Evolutionary conservation across 2,113 vertebrate genomes (phyloP).

Genomic region (Paradoxurus hermaphroditus): DNA sequence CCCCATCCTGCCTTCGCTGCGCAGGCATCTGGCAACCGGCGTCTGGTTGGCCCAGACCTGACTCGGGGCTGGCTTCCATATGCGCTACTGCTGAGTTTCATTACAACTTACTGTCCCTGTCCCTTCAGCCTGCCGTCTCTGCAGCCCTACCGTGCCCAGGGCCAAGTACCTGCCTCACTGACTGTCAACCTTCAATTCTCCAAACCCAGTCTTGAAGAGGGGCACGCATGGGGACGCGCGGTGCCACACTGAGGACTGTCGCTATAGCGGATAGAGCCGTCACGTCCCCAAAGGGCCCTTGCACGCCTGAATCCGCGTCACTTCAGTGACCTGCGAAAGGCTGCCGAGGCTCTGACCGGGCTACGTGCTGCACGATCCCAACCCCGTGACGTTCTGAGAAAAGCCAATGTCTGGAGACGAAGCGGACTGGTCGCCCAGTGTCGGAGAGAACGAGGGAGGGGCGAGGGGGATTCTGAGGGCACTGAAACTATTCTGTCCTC

Average conservation of each 20-base stretch:
- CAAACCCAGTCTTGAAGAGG: neutral
- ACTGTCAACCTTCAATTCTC: neutral
- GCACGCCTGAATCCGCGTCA: neutral
- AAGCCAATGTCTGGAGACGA: neutral
- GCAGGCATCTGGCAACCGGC: accelerated
- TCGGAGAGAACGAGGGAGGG: neutral
- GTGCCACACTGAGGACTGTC: accelerated
- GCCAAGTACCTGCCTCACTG: neutral
- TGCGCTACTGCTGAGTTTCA: accelerated
- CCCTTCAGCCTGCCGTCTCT: too few relatives aligned
- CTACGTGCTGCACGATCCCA: accelerated
- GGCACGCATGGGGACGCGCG: accelerated
- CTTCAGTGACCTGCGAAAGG: neutral
- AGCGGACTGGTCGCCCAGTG: neutral
- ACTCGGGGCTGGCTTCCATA: neutral
- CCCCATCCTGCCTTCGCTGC: neutral
- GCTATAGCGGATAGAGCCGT: neutral
- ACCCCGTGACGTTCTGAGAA: accelerated
- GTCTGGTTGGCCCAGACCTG: accelerated
- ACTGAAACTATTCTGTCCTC: neutral
- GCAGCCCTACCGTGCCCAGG: neutral
- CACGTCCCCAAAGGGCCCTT: neutral
- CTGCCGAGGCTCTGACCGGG: neutral
- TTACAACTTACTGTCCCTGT: neutral
- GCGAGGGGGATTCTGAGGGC: neutral